These are phyloP conservation scores for Eclectus roratus DNA, from an alignment of 2,113 vertebrate species.

Conservation along the genomic window DNA sequence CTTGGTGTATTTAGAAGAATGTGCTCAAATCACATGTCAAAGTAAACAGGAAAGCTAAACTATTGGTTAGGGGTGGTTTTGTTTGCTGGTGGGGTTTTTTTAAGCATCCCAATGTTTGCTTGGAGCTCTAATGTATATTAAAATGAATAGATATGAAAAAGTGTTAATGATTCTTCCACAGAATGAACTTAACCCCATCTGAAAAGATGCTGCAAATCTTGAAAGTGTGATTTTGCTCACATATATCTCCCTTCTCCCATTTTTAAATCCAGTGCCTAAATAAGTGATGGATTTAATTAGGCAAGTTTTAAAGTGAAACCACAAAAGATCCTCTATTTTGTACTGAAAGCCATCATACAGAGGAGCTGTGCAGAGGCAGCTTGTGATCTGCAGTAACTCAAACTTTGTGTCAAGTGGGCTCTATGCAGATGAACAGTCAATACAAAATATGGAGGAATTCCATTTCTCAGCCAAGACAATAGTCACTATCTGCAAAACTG, in stretches of 20 bases:
- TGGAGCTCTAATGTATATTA: neutral
- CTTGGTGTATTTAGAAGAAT: neutral
- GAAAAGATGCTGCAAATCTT: neutral
- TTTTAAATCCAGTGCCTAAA: neutral
- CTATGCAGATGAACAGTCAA: neutral
- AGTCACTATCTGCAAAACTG: neutral
- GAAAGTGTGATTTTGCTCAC: neutral
- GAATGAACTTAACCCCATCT: neutral
- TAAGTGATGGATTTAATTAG: neutral
- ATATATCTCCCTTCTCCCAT: neutral
- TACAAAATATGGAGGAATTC: neutral
- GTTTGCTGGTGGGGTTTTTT: neutral
- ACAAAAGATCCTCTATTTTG: neutral
- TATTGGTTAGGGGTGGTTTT: neutral
- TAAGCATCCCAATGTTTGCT: neutral
- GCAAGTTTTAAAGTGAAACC: neutral
- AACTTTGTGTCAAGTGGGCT: neutral
- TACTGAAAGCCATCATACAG: neutral
- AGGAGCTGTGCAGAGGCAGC: neutral
- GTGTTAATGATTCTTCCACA: neutral
- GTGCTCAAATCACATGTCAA: neutral
- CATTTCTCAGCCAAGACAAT: neutral
- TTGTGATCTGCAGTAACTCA: neutral
- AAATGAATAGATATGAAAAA: neutral
- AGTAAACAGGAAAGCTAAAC: constrained; percentile 33